Conservation (phyloP, 2,888 invertebrate genomes). For the Pemphredon lugubris region DNA sequence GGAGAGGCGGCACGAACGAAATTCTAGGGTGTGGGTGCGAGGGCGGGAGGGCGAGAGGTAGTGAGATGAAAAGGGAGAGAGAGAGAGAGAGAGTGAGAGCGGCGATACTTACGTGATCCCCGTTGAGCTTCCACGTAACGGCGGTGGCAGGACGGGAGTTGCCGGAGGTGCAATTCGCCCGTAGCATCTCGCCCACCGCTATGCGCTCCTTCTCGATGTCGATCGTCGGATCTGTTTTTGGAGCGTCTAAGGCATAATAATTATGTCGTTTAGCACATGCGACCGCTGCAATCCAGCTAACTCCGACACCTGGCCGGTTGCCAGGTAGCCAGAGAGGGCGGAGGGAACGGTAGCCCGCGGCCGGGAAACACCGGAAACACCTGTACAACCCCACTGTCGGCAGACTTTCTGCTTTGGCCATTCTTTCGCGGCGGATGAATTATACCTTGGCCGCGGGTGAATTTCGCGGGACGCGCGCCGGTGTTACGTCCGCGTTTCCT, state of each 20-base stretch:
- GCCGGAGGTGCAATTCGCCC: conserved; percentile 78
- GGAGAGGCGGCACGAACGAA: too few relatives aligned
- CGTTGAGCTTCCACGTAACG: conserved; percentile 79
- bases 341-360: not conserved
- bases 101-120: conserved; percentile 74
- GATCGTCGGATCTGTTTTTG: conserved; percentile 77
- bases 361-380: conserved; percentile 30
- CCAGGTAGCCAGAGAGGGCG: conserved; percentile 48
- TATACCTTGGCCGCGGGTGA: too few relatives aligned
- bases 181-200: conserved; percentile 74
- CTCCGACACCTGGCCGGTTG: conserved; percentile 65
- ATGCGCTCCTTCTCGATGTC: conserved; percentile 75
- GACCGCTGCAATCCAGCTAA: conserved; percentile 59
- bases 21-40: conserved; percentile 11
- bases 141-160: conserved; percentile 76
- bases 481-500: too few relatives aligned
- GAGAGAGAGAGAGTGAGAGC: conserved; percentile 1
- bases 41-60: conserved; percentile 6
- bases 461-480: too few relatives aligned
- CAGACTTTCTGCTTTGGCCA: not conserved
- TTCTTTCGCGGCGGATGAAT: conserved; percentile 2
- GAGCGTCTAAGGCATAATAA: conserved; percentile 76
- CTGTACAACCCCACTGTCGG: conserved; percentile 28
- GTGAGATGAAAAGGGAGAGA: conserved; percentile 1
- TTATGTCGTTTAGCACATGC: conserved; percentile 69